These are phyloP conservation scores for Capreolus pygargus DNA, from an alignment of 2,113 vertebrate species.

Conservation along the genomic window DNA sequence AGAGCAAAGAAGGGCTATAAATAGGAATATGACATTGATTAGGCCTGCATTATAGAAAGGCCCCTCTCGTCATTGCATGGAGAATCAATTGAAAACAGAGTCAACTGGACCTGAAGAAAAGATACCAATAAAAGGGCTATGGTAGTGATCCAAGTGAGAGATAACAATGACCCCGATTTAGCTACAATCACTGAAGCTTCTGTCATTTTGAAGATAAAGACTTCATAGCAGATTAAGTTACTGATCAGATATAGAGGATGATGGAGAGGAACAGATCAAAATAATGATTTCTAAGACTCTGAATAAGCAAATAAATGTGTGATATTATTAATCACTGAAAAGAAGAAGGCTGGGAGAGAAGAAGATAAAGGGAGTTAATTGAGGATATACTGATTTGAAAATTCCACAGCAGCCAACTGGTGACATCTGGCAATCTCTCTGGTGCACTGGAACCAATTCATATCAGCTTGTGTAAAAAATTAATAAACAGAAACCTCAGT, in stretches of 20 bases:
- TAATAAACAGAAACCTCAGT: neutral
- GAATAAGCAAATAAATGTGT: neutral
- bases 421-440: neutral
- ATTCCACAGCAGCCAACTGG: neutral
- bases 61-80: neutral
- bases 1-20: neutral
- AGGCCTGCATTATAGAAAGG: neutral
- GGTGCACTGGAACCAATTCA: neutral
- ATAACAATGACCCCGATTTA: neutral
- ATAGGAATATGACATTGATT: neutral
- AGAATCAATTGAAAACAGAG: neutral
- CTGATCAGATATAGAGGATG: neutral
- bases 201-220: neutral
- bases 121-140: neutral
- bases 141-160: neutral
- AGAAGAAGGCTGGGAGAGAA: neutral
- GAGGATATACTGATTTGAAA: neutral
- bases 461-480: neutral
- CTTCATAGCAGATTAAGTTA: neutral
- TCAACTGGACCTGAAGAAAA: neutral
- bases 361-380: neutral
- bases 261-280: neutral
- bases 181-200: neutral
- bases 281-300: neutral
- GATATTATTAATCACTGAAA: neutral